These are phyloP conservation scores for Podarcis raffonei DNA, from an alignment of 2,113 vertebrate species.

Conservation along the genomic window DNA sequence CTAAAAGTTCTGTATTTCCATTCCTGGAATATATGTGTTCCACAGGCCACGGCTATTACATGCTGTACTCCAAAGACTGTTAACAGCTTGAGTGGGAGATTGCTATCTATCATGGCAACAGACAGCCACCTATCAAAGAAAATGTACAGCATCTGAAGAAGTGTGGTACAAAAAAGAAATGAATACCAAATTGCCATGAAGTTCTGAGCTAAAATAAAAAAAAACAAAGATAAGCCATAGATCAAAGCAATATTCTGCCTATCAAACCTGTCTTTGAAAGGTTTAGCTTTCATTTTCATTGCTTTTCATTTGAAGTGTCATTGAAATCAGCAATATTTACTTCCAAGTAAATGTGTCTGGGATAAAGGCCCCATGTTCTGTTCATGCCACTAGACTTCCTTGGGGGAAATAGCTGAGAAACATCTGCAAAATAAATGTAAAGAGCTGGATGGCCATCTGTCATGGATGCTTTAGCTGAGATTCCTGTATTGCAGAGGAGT, in stretches of 20 bases:
- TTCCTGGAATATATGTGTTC: constrained; percentile 6
- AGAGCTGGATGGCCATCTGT: neutral
- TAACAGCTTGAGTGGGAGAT: constrained; percentile 16
- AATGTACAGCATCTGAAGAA: constrained; percentile 14
- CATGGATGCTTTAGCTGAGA: too few species aligned
- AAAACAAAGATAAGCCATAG: neutral
- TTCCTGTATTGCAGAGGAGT: neutral
- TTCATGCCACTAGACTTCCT: neutral
- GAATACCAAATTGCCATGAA: constrained; percentile 11
- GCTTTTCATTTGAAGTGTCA: neutral
- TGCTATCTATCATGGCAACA: constrained; percentile 3
- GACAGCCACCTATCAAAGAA: constrained; percentile 1
- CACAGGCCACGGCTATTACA: neutral
- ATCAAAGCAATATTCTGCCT: constrained; percentile 1
- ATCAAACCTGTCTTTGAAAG: neutral
- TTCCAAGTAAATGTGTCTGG: neutral
- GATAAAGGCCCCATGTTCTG: neutral
- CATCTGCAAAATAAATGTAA: neutral
- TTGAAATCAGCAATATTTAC: neutral
- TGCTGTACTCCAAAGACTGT: neutral
- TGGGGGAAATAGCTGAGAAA: neutral
- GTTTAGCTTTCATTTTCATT: neutral
- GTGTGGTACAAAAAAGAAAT: neutral
- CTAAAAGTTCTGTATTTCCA: neutral
- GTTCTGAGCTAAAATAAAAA: constrained; percentile 20